These are phyloP conservation scores for Eupithecia pulchellata DNA, from an alignment of 2,888 invertebrate species.

Conservation along the genomic window DNA sequence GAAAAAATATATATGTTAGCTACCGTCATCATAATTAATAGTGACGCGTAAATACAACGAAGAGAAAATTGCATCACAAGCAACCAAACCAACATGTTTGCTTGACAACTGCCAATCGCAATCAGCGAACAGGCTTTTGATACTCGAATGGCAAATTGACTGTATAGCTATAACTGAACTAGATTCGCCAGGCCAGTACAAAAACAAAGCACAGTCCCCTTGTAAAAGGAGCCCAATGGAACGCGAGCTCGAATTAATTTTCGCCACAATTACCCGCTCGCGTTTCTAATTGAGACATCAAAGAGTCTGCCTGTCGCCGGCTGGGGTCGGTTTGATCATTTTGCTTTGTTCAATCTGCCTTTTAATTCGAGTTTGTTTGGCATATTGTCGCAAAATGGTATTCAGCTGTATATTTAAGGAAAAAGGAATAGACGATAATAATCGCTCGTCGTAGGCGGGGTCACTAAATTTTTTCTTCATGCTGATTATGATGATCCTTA, in stretches of 20 bases:
- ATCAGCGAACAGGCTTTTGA: neutral
- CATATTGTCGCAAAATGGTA: constrained; percentile 6
- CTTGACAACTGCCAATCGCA: neutral
- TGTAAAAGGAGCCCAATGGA: constrained; percentile 47
- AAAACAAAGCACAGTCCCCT: constrained; percentile 36
- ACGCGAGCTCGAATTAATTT: constrained; percentile 76
- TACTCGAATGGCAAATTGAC: neutral
- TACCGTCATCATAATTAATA: too few relatives aligned
- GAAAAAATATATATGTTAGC: too few relatives aligned
- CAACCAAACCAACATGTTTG: neutral
- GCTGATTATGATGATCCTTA: neutral
- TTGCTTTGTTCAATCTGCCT: constrained; percentile 46
- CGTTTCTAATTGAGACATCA: constrained; percentile 84
- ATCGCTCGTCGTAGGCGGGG: neutral
- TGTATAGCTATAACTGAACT: neutral
- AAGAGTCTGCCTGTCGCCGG: constrained; percentile 68
- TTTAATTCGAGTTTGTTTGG: constrained; percentile 21
- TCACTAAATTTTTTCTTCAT: neutral
- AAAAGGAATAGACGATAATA: neutral
- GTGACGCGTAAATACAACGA: neutral
- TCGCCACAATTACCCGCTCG: constrained; percentile 82
- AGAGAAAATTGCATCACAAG: neutral
- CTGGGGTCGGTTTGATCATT: constrained; percentile 57
- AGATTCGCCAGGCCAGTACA: constrained; percentile 2
- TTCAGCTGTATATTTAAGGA: constrained; percentile 1